Evolutionary conservation across 2,797 vertebrate genomes (phyloP).

Genomic region (Ptychadena robeensis): DNA sequence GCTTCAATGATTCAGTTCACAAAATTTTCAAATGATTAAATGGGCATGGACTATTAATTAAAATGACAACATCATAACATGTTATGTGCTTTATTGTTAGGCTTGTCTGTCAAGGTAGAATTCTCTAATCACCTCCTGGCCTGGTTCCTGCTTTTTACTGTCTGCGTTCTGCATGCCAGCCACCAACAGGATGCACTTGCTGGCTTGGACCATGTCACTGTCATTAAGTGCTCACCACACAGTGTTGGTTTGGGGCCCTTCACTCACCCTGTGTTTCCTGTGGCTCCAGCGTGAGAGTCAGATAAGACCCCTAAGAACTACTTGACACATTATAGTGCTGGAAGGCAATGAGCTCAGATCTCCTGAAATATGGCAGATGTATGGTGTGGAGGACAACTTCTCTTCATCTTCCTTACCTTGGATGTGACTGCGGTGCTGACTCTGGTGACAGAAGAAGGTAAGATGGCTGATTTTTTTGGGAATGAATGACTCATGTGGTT

Average conservation of each 20-base stretch:
- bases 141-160: slow-evolving; percentile 54
- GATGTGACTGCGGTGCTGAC: background rate
- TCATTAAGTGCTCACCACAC: slow-evolving; percentile 42
- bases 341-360: background rate
- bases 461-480: background rate
- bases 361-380: slow-evolving; percentile 5
- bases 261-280: slow-evolving; percentile 44
- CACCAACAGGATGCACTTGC: slow-evolving; percentile 50
- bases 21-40: too few species aligned
- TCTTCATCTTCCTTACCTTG: slow-evolving; percentile 4
- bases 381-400: slow-evolving; percentile 16
- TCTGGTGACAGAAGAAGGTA: slow-evolving; percentile 6
- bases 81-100: too few species aligned
- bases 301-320: slow-evolving; percentile 38
- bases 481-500: background rate
- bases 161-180: slow-evolving; percentile 15
- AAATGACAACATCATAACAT: too few species aligned
- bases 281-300: slow-evolving; percentile 9
- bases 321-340: background rate
- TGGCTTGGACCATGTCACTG: slow-evolving; percentile 38
- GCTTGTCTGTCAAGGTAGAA: background rate
- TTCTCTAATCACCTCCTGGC: slow-evolving; percentile 16
- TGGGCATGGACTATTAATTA: background rate
- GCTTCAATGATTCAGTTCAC: too few species aligned
- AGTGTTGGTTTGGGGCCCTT: slow-evolving; percentile 32